These are phyloP conservation scores for Andrena cerasifolii DNA, from an alignment of 1,140 invertebrate species.

Conservation along the genomic window DNA sequence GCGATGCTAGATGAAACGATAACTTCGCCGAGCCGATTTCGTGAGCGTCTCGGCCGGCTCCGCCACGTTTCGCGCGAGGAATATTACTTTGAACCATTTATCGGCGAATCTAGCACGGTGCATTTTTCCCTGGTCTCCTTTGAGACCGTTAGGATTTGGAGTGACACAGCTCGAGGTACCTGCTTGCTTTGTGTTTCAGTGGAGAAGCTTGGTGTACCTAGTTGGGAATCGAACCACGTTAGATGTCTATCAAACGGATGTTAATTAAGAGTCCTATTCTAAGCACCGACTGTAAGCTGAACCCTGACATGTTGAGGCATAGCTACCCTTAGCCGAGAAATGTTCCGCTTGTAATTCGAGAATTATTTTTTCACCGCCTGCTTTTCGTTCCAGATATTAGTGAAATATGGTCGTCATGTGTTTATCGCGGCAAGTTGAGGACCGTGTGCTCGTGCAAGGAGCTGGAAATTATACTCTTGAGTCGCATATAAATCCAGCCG, in stretches of 20 bases:
- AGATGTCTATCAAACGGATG: too few relatives aligned
- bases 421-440: neutral
- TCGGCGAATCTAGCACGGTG: constrained; percentile 21
- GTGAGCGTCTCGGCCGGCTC: neutral
- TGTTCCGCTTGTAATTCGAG: neutral
- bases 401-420: neutral
- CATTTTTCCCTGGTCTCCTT: constrained; percentile 17
- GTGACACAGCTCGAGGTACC: neutral
- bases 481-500: neutral
- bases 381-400: neutral
- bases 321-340: neutral
- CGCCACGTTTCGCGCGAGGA: neutral
- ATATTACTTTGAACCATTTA: constrained; percentile 39
- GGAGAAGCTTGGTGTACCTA: neutral
- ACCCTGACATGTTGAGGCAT: neutral
- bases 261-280: too few relatives aligned
- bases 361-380: neutral
- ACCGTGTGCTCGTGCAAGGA: neutral
- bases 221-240: too few relatives aligned
- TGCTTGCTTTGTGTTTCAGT: neutral
- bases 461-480: neutral
- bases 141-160: constrained; percentile 17
- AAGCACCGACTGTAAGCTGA: neutral
- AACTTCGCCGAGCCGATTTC: neutral
- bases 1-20: constrained; percentile 45